These are phyloP conservation scores for Hylaea fasciaria DNA, from an alignment of 2,888 invertebrate species.

Conservation along the genomic window DNA sequence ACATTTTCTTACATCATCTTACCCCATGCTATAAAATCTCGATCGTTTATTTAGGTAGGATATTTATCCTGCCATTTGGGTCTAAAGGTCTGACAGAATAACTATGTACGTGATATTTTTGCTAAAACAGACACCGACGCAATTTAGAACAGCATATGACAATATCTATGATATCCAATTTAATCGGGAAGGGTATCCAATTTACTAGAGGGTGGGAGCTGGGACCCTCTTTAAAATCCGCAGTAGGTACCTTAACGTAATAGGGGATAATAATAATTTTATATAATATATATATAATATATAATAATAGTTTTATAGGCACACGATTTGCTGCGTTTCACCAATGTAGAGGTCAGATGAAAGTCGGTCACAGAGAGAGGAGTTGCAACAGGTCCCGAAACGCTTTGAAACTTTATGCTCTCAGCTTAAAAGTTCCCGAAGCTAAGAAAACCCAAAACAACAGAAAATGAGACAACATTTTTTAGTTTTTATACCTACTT, in stretches of 20 bases:
- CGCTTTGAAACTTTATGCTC: too few relatives aligned
- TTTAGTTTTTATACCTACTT: too few relatives aligned
- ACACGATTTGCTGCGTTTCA: too few relatives aligned
- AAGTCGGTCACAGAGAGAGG: too few relatives aligned
- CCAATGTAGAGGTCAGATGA: too few relatives aligned
- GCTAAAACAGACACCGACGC: slow-evolving; percentile 29
- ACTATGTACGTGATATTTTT: slow-evolving; percentile 43
- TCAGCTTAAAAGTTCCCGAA: too few relatives aligned
- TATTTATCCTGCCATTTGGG: slow-evolving; percentile 33
- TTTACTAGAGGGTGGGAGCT: slow-evolving; percentile 28
- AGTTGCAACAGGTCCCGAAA: too few relatives aligned
- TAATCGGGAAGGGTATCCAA: slow-evolving; percentile 40
- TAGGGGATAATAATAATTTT: slow-evolving; percentile 20
- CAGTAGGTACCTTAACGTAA: slow-evolving; percentile 20
- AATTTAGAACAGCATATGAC: slow-evolving; percentile 32
- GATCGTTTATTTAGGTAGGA: slow-evolving; percentile 28
- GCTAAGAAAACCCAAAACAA: too few relatives aligned
- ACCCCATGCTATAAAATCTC: slow-evolving; percentile 18
- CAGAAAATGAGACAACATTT: too few relatives aligned
- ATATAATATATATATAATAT: too few relatives aligned
- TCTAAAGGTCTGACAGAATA: slow-evolving; percentile 33
- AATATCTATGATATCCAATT: slow-evolving; percentile 41
- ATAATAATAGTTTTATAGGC: too few relatives aligned
- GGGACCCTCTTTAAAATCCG: slow-evolving; percentile 20
- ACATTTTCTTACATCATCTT: slow-evolving; percentile 13